phyloP scores from a whole-genome alignment of 92 coral and sea anemone species.

The Parazoanthus darwini region DNA sequence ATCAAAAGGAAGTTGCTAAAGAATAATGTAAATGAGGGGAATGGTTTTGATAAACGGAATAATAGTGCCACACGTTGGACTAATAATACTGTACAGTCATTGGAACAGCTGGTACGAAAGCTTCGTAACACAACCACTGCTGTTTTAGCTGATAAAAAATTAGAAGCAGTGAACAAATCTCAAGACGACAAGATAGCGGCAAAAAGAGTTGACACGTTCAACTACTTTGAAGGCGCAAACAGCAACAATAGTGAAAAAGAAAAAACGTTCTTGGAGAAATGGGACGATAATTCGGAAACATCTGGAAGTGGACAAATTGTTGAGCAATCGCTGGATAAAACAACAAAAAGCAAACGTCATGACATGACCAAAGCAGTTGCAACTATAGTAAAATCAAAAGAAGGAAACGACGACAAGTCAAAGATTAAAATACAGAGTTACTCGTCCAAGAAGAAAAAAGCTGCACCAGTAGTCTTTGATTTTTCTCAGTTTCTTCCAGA shows the following conservation, averaged over 20 bases:
- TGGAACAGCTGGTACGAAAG: neutral
- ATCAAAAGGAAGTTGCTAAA: neutral
- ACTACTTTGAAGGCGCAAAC: neutral
- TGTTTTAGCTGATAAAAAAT: neutral
- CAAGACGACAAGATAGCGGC: neutral
- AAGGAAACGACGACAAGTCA: constrained; percentile 8
- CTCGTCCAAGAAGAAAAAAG: constrained; percentile 17
- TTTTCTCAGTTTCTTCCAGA: constrained; percentile 28
- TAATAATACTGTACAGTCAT: neutral
- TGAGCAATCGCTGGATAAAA: constrained; percentile 14
- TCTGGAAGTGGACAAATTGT: constrained; percentile 31
- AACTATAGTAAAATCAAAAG: constrained; percentile 10
- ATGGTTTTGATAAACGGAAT: neutral
- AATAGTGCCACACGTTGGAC: neutral
- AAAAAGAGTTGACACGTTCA: neutral
- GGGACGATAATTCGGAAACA: neutral
- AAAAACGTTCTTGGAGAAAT: neutral
- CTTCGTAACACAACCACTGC: neutral
- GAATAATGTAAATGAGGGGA: neutral
- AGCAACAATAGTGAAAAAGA: neutral
- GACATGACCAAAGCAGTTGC: constrained; percentile 25
- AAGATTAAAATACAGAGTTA: neutral
- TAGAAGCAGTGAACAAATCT: neutral
- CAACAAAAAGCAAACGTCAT: constrained; percentile 48
- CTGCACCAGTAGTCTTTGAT: constrained; percentile 28